A percentile compares a stretch with the other conserved stretches of the same genome.
These are phyloP conservation scores for Hippocampus guttulatus DNA, from an alignment of 2,113 vertebrate species.

Conservation along the genomic window DNA sequence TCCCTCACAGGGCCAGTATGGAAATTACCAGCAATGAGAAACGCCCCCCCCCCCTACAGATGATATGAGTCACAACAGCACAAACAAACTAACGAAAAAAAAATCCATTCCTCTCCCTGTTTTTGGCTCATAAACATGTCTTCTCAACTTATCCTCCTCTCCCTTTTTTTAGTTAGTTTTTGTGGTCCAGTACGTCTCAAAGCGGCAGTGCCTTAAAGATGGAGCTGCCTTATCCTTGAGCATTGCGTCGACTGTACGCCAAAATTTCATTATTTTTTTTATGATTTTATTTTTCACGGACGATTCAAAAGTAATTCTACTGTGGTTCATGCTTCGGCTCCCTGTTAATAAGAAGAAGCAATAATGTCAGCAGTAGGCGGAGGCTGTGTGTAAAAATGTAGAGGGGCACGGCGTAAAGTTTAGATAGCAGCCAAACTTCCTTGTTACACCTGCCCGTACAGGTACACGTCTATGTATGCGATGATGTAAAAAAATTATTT, in stretches of 20 bases:
- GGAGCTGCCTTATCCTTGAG: constrained; percentile 71
- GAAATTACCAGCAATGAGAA: constrained; percentile 97
- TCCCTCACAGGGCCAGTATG: constrained; percentile 87
- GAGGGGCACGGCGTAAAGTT: constrained; percentile 40
- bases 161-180: constrained; percentile 8
- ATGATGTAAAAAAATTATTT: constrained; percentile 82
- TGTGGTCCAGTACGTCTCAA: constrained; percentile 55
- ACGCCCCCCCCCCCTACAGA: constrained; percentile 48
- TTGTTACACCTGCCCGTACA: constrained; percentile 55
- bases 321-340: constrained; percentile 54
- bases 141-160: constrained; percentile 28
- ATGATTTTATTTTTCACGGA: constrained; percentile 44
- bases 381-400: constrained; percentile 38
- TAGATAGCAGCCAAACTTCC: constrained; percentile 72
- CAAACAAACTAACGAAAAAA: constrained; percentile 47
- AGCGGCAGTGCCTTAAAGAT: constrained; percentile 75
- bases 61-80: constrained; percentile 53
- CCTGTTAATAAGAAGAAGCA: constrained; percentile 77
- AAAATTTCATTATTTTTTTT: neutral
- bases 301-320: constrained; percentile 44
- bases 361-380: constrained; percentile 75
- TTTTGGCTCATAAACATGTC: constrained; percentile 36
- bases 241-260: constrained; percentile 66
- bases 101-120: constrained; percentile 26
- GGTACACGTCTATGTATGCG: constrained; percentile 71